Conservation (phyloP, 35 echinoderm and acorn worm genomes). For the Eucidaris tribuloides region DNA sequence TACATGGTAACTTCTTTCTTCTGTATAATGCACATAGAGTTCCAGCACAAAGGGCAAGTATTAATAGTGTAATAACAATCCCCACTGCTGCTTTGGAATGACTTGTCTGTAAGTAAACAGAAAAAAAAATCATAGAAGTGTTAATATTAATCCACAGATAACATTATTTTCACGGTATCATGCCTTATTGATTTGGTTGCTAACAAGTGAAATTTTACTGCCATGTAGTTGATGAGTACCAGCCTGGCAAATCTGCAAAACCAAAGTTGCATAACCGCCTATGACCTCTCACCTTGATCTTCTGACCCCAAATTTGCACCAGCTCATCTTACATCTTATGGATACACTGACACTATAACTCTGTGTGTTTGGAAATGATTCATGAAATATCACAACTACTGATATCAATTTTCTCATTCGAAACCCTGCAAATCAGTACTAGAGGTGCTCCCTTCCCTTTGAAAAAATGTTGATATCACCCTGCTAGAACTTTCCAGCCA, state of each 20-base stretch:
- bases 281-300: not conserved
- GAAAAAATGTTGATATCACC: no score
- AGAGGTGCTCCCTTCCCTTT: no score
- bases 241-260: not conserved
- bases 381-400: no score
- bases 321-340: no score
- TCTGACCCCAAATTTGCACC: no score
- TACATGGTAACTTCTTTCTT: not conserved
- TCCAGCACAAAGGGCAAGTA: constrained; percentile 1
- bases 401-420: no score
- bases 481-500: no score
- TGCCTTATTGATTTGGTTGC: not conserved
- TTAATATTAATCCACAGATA: not conserved
- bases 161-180: not conserved
- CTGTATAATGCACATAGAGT: constrained; percentile 28
- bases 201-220: not conserved
- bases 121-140: not conserved
- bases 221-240: not conserved
- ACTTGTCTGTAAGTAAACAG: not conserved
- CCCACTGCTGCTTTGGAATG: not conserved
- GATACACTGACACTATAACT: no score
- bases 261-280: not conserved
- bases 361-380: no score
- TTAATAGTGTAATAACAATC: constrained; percentile 20
- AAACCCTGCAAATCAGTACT: no score